A percentile compares a stretch with the other conserved stretches of the same genome.
Conservation (phyloP, 2,888 invertebrate species). For the Xanthorhoe spadicearia region DNA sequence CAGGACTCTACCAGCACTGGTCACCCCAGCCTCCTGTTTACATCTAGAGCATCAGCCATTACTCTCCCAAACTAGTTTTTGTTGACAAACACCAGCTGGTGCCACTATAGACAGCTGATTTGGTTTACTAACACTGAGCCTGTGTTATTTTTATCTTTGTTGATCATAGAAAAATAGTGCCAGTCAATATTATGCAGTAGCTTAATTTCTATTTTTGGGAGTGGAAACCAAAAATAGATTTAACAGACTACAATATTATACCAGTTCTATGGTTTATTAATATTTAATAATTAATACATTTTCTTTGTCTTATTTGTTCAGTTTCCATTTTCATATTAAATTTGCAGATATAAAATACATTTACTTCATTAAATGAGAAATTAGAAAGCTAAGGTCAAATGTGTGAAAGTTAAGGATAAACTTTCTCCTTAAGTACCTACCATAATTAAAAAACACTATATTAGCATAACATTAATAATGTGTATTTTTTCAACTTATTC, state of each 20-base stretch:
- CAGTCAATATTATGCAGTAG: background rate
- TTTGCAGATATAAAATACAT: background rate
- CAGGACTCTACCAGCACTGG: slow-evolving; percentile 32
- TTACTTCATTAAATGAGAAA: slow-evolving; percentile 1
- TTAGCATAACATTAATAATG: background rate
- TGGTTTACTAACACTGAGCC: slow-evolving; percentile 23
- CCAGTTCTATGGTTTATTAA: too few relatives aligned
- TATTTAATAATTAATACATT: too few relatives aligned
- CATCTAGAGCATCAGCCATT: slow-evolving; percentile 57
- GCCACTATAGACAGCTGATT: slow-evolving; percentile 39
- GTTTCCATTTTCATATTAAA: background rate
- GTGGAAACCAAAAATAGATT: background rate
- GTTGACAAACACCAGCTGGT: slow-evolving; percentile 44
- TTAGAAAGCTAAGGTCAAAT: slow-evolving; percentile 2
- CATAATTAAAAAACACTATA: too few relatives aligned
- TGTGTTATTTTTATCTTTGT: slow-evolving; percentile 6
- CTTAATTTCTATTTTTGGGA: background rate
- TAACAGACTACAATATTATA: background rate
- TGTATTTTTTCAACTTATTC: background rate
- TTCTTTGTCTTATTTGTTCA: too few relatives aligned
- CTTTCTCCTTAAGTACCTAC: background rate
- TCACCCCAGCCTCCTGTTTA: slow-evolving; percentile 8
- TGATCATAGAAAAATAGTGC: background rate
- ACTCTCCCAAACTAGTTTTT: slow-evolving; percentile 34
- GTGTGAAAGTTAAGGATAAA: slow-evolving; percentile 7